Conservation (phyloP, 2,888 invertebrate species). For the Marasmarcha lunaedactyla region DNA sequence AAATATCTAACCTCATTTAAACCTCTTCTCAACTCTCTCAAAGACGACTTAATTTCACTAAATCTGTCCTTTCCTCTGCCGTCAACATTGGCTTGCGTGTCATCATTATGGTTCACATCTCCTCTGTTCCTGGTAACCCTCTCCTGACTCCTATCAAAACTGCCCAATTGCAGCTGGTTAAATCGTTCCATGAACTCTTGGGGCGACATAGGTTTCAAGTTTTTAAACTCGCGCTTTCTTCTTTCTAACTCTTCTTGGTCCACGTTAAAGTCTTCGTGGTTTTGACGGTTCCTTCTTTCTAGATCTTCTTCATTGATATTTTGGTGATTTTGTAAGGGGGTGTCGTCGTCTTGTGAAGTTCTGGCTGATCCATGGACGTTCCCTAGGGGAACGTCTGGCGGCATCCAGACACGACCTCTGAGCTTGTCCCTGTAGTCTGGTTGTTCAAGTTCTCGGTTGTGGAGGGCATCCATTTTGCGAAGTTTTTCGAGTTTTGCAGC, state of each 20-base stretch:
- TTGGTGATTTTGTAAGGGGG: background rate
- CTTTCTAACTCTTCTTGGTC: background rate
- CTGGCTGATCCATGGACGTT: constrained; percentile 15
- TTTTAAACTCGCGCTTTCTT: constrained; percentile 14
- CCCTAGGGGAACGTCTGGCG: constrained; percentile 12
- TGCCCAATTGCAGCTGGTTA: constrained; percentile 28
- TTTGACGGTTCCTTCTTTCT: background rate
- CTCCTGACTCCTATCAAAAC: too few relatives aligned
- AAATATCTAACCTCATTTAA: constrained; percentile 40
- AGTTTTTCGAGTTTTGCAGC: constrained; percentile 59
- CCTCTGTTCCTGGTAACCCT: constrained; percentile 8
- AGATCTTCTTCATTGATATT: too few relatives aligned
- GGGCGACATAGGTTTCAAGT: constrained; percentile 45
- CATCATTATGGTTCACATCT: constrained; percentile 3
- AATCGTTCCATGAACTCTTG: constrained; percentile 43
- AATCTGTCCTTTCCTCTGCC: constrained; percentile 31
- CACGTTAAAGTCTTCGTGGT: background rate
- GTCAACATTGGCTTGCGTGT: background rate
- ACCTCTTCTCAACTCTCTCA: constrained; percentile 43
- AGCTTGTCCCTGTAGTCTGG: constrained; percentile 22
- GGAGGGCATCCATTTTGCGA: constrained; percentile 50
- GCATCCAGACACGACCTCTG: constrained; percentile 23
- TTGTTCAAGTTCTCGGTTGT: constrained; percentile 27
- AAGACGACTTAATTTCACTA: constrained; percentile 48
- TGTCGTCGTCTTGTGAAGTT: background rate